These are phyloP conservation scores for Tipula lateralis DNA, from an alignment of 2,888 invertebrate species.

Conservation along the genomic window DNA sequence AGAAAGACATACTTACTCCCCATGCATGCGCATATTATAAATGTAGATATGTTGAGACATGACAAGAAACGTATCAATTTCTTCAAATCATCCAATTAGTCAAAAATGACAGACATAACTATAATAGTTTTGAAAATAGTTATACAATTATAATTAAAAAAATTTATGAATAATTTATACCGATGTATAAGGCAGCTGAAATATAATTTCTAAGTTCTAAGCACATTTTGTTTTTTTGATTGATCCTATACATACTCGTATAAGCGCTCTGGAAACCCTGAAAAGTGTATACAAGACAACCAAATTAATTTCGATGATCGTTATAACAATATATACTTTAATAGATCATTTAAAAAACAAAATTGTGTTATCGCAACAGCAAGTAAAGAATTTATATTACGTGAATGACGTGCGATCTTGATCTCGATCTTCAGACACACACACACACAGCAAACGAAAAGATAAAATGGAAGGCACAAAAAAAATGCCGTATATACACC, in stretches of 20 bases:
- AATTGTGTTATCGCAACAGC: not conserved
- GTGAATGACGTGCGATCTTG: conserved; percentile 29
- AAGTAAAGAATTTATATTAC: not conserved
- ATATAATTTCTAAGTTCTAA: not conserved
- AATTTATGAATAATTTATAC: not conserved
- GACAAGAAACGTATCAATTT: not conserved
- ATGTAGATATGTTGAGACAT: not conserved
- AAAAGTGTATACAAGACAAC: not conserved
- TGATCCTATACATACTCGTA: too few relatives aligned
- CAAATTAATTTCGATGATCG: conserved; percentile 19
- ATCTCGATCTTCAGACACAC: conserved; percentile 20
- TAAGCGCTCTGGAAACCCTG: not conserved
- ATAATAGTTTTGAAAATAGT: not conserved
- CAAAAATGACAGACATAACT: not conserved
- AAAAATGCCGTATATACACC: not conserved
- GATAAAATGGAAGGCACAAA: conserved; percentile 6
- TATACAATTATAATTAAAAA: not conserved
- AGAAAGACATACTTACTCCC: not conserved
- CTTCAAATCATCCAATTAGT: conserved; percentile 24
- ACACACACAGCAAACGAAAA: too few relatives aligned
- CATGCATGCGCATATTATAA: not conserved
- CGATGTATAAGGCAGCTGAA: not conserved
- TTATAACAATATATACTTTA: not conserved
- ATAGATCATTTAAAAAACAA: not conserved
- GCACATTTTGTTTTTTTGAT: not conserved